A percentile compares a stretch with the other conserved stretches of the same genome.
Conservation (phyloP, 2,113 vertebrate genomes). For the Erpornis zantholeuca region DNA sequence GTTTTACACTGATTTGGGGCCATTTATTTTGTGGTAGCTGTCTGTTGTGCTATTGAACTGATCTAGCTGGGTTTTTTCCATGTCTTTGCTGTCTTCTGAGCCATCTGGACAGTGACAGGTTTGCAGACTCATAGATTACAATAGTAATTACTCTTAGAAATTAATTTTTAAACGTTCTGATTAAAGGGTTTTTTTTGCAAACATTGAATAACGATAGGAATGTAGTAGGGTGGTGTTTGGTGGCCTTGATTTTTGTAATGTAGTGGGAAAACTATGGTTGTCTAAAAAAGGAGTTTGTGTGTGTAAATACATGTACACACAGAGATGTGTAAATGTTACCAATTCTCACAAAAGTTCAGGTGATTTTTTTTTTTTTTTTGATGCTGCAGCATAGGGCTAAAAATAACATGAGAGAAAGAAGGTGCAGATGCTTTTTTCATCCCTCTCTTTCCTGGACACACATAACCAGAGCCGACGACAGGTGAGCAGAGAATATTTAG, state of each 20-base stretch:
- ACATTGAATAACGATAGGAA: not conserved
- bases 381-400: not conserved
- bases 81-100: not conserved
- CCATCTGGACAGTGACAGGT: not conserved
- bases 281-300: not conserved
- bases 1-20: not conserved
- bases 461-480: not conserved
- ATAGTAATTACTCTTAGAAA: not conserved
- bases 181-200: not conserved
- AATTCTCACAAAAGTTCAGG: not conserved
- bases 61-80: not conserved
- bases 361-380: not conserved
- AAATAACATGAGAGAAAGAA: not conserved
- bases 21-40: not conserved
- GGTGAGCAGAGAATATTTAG: constrained; percentile 69
- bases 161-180: not conserved
- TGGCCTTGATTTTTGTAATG: not conserved
- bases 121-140: not conserved
- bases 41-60: not conserved
- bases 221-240: not conserved
- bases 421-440: not conserved
- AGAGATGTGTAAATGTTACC: not conserved
- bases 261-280: not conserved
- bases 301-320: fast-evolving
- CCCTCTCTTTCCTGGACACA: not conserved